Evolutionary conservation across 2,888 invertebrate species (phyloP), one percentile per base, ranked within the genome.

Genomic region (Epinotia brunnichana): DNA sequence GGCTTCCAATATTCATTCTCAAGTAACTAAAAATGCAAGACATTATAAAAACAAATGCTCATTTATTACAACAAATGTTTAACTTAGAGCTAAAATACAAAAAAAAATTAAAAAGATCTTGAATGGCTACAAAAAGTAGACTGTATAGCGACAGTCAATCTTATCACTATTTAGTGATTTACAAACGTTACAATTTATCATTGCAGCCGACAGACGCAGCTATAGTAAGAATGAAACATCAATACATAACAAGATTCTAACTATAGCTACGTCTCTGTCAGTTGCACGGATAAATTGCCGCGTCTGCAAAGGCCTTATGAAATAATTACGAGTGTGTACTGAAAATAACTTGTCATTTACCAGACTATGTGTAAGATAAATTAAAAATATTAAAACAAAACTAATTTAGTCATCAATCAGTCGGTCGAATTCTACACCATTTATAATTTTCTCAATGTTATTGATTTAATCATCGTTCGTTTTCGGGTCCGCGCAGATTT

Each of bases 41-140:
- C 48, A 48, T 11, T 4, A 44, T 48, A 48, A 48, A 48, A 48
- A 9, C 48, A 48, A 48, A 48, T 48, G 7, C n/a, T 48, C n/a
- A 48, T 48, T 48, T 48, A 48, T 48, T 48, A 48, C 48, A 48
- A 48, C 48, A 48, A 48, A 48, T 48, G 48, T 48, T 48, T 4
- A 15, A 48, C 48, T 48, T 48, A 48, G n/a, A 48, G 7, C 48
- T 48, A 48, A 48, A 48, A 48, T 48, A 48, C n/a, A 48, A 48
- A 2, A n/a, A 2, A n/a, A n/a, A 15, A 15, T 44, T 15, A 15
- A 48, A 48, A 48, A 48, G 7, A 15, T 44, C 15, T 4, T 44
- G 44, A 4, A 44, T 15, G 13, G 13, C 44, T 13, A 13, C 44
- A 10, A 41, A 2, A 0, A 11, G 5, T 48, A 48, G 7, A 48